phyloP scores from a whole-genome alignment of 1,140 invertebrate species.

The Pseudomyrmex concolor region DNA sequence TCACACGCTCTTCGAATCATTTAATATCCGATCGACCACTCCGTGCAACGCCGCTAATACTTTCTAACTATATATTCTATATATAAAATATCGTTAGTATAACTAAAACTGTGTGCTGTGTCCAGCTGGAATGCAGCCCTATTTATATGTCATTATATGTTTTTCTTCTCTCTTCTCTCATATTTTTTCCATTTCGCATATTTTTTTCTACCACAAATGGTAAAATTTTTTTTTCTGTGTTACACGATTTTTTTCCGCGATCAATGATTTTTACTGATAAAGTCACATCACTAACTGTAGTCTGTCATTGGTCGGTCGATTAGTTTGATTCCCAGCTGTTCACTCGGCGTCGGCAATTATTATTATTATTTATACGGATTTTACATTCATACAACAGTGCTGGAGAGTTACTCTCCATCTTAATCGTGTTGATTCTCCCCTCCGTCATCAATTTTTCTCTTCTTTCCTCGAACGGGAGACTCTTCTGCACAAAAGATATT shows the following conservation, averaged over 20 bases:
- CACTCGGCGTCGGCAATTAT: conserved; percentile 82
- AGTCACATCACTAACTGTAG: conserved; percentile 83
- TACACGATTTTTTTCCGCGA: conserved; percentile 77
- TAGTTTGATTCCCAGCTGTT: conserved; percentile 85
- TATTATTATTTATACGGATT: conserved; percentile 84
- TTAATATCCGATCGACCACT: conserved; percentile 71
- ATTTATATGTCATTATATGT: conserved; percentile 80
- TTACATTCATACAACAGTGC: conserved; percentile 83
- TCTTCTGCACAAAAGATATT: conserved; percentile 79
- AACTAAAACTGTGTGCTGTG: conserved; percentile 84
- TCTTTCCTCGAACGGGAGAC: conserved; percentile 88
- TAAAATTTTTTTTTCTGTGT: conserved; percentile 69
- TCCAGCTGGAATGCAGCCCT: conserved; percentile 85
- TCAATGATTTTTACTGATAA: conserved; percentile 80
- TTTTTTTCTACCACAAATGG: conserved; percentile 48
- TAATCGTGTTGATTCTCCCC: conserved; percentile 82
- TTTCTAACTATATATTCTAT: conserved; percentile 84
- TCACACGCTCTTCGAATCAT: conserved; percentile 11
- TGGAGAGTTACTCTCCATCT: conserved; percentile 71
- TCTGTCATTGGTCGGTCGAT: conserved; percentile 85
- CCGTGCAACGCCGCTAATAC: conserved; percentile 82
- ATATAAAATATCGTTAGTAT: conserved; percentile 86
- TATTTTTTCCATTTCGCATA: conserved; percentile 33
- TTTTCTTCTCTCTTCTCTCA: conserved; percentile 53
- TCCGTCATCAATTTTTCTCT: conserved; percentile 89